phyloP scores from a whole-genome alignment of 2,888 invertebrate species.

The Mesochorus sp. region DNA sequence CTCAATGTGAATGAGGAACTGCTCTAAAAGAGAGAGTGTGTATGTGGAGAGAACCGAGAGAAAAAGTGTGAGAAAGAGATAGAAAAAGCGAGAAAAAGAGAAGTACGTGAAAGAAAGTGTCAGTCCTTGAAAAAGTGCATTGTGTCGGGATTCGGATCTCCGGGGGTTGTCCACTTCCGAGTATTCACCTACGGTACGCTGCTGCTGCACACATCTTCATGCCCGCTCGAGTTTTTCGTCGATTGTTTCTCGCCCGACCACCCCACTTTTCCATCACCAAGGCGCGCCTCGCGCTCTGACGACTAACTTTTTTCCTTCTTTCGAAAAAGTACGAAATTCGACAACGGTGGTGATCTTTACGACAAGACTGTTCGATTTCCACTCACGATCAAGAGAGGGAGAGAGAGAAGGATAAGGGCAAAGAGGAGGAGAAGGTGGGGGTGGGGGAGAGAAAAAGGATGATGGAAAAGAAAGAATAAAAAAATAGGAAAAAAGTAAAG shows the following conservation, averaged over 20 bases:
- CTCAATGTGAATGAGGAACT: conserved; percentile 56
- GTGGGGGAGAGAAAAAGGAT: neutral
- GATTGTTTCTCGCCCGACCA: conserved; percentile 48
- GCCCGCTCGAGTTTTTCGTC: conserved; percentile 41
- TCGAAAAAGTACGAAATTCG: conserved; percentile 33
- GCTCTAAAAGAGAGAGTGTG: conserved; percentile 43
- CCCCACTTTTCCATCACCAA: no score
- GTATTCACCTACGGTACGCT: conserved; percentile 33
- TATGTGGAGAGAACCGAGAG: conserved; percentile 23
- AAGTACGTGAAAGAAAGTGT: conserved; percentile 43
- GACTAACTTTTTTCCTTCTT: conserved; percentile 42
- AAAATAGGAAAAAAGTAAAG: no score
- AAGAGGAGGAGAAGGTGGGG: neutral
- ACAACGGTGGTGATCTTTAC: neutral
- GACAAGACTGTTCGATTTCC: neutral
- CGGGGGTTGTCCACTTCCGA: conserved; percentile 52
- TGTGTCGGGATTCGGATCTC: conserved; percentile 56
- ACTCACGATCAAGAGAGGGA: neutral
- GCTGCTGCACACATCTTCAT: neutral
- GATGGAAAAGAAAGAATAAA: no score
- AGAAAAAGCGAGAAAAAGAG: conserved; percentile 19
- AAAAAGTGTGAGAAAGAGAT: conserved; percentile 17
- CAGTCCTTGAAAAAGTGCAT: conserved; percentile 60
- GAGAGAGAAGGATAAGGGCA: neutral
- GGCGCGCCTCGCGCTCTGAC: neutral